phyloP scores from a whole-genome alignment of 2,113 vertebrate species.

The Sceloporus tristichus region DNA sequence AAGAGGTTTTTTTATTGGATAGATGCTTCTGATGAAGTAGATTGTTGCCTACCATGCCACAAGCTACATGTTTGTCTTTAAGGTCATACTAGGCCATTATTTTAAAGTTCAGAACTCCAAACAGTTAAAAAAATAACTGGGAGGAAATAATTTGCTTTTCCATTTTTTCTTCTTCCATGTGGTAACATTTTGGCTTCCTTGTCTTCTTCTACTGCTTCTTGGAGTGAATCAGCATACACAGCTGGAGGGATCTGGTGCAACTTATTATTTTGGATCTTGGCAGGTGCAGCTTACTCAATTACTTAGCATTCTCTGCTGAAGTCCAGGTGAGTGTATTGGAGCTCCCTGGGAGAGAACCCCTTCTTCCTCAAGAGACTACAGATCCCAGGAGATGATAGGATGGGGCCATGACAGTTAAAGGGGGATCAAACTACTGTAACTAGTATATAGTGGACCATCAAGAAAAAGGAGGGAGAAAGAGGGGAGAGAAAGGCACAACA shows the following conservation, averaged over 20 bases:
- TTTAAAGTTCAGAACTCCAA: neutral
- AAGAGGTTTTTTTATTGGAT: neutral
- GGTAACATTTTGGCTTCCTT: neutral
- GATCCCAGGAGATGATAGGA: no score
- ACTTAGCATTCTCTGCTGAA: no score
- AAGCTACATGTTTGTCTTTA: neutral
- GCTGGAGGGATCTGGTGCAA: neutral
- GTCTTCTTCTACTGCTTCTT: neutral
- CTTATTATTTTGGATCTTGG: no score
- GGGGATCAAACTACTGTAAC: no score
- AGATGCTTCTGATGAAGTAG: neutral
- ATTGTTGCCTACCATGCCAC: neutral
- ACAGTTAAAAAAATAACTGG: neutral
- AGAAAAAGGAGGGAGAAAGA: no score
- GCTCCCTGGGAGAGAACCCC: no score
- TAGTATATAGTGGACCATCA: no score
- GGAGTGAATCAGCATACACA: neutral
- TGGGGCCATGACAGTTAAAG: no score
- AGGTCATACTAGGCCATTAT: neutral
- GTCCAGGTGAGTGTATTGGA: no score
- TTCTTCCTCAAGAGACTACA: no score
- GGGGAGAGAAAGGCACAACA: neutral
- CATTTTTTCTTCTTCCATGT: neutral
- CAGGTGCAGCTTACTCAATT: no score
- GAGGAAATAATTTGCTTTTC: neutral